These are phyloP conservation scores for Platysternon megacephalum DNA, from an alignment of 2,113 vertebrate genomes.

Conservation along the genomic window DNA sequence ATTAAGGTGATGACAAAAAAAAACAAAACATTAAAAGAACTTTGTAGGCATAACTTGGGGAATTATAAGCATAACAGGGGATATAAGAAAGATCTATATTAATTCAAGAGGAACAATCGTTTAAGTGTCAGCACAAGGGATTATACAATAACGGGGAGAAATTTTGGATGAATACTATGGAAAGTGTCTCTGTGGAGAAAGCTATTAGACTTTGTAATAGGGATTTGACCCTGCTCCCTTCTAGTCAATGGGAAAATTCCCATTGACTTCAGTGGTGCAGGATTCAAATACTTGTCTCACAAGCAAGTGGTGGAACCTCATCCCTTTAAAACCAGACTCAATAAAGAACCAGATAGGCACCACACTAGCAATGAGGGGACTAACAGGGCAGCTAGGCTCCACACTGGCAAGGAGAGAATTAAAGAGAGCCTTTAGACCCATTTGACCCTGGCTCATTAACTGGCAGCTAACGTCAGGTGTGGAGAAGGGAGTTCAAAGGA, in stretches of 20 bases:
- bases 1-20: neutral
- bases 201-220: neutral
- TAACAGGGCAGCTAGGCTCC: neutral
- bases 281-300: neutral
- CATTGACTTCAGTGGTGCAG: neutral
- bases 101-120: neutral
- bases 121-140: neutral
- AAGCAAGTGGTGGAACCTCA: neutral
- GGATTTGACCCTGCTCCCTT: neutral
- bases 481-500: neutral
- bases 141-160: neutral
- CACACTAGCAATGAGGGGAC: neutral
- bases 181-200: accelerated
- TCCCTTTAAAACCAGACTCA: neutral
- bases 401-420: neutral
- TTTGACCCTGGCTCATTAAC: neutral
- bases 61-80: neutral
- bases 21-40: neutral
- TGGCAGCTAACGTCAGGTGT: neutral
- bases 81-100: neutral
- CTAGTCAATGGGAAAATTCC: too few species aligned
- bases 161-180: neutral
- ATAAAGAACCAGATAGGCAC: neutral
- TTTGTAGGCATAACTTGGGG: neutral
- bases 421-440: neutral